Percentiles rank a stretch among this genome's conserved stretches.
Conservation (phyloP, 1,140 invertebrate species). For the Aporrectodea caliginosa region DNA sequence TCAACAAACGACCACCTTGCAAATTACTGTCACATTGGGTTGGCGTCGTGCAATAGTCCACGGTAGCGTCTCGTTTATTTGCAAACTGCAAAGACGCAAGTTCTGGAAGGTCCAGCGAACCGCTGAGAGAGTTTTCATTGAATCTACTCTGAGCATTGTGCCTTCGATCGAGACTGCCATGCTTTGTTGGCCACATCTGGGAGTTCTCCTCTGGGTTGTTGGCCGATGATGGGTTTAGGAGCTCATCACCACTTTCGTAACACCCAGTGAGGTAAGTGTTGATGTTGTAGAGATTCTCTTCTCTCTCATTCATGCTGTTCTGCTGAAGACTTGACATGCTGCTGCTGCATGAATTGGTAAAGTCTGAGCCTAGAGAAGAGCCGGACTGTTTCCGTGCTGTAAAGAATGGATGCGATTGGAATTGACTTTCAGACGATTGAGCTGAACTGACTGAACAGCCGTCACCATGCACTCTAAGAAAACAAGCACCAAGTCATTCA, state of each 20-base stretch:
- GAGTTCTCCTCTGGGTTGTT: not conserved
- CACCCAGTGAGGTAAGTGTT: not conserved
- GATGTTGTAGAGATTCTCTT: not conserved
- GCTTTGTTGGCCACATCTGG: not conserved
- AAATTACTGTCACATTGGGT: too few species aligned
- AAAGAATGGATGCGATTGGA: not conserved
- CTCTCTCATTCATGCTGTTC: not conserved
- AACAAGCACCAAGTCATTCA: too few species aligned
- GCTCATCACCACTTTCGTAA: not conserved
- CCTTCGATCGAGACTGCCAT: not conserved
- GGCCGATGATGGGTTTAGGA: not conserved
- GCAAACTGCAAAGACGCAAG: too few species aligned
- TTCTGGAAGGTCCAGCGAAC: not conserved
- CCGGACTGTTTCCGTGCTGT: not conserved
- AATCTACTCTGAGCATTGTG: not conserved
- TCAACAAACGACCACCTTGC: not conserved
- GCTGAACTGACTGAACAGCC: not conserved
- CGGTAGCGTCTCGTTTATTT: too few species aligned
- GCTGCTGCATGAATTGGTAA: not conserved
- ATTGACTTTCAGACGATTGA: not conserved
- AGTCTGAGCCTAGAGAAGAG: not conserved
- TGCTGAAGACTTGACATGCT: not conserved
- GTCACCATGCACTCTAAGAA: too few species aligned
- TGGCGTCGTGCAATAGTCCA: too few species aligned
- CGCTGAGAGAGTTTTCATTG: not conserved